A percentile compares a stretch with the other conserved stretches of the same genome.
phyloP scores from a whole-genome alignment of 2,888 invertebrate genomes.

The Patella caerulea region DNA sequence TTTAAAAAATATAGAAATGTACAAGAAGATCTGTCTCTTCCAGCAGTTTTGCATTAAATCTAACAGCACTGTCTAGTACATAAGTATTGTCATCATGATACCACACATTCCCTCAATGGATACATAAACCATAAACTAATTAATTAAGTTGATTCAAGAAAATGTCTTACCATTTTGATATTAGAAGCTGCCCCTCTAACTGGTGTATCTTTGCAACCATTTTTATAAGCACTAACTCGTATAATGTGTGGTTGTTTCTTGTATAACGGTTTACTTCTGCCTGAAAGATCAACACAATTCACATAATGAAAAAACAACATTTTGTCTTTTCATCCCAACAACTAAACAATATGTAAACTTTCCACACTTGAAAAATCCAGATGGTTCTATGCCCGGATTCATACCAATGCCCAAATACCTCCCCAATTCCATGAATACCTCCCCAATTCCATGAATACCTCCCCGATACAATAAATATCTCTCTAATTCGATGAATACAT shows the following conservation, averaged over 20 bases:
- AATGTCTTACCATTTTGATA: slow-evolving; percentile 62
- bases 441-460: no score
- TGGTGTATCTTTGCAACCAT: slow-evolving; percentile 63
- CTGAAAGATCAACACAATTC: slow-evolving; percentile 31
- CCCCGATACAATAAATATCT: no score
- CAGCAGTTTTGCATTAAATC: no score
- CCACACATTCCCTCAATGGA: no score
- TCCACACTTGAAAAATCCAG: background rate
- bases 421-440: no score
- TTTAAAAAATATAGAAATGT: background rate
- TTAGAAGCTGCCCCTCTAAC: slow-evolving; percentile 65
- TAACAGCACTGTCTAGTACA: no score
- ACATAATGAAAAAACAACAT: slow-evolving; percentile 30
- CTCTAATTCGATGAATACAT: no score
- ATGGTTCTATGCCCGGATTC: no score
- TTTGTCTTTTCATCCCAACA: slow-evolving; percentile 1
- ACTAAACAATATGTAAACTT: slow-evolving; percentile 19
- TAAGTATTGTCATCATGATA: no score
- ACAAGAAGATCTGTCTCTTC: background rate
- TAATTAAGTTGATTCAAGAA: background rate
- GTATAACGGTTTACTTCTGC: slow-evolving; percentile 51
- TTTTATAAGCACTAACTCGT: slow-evolving; percentile 65
- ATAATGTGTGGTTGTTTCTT: slow-evolving; percentile 60
- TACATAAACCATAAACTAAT: no score
- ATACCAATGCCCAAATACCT: no score